Conservation (phyloP, 2,888 invertebrate genomes). For the Tuta absoluta region DNA sequence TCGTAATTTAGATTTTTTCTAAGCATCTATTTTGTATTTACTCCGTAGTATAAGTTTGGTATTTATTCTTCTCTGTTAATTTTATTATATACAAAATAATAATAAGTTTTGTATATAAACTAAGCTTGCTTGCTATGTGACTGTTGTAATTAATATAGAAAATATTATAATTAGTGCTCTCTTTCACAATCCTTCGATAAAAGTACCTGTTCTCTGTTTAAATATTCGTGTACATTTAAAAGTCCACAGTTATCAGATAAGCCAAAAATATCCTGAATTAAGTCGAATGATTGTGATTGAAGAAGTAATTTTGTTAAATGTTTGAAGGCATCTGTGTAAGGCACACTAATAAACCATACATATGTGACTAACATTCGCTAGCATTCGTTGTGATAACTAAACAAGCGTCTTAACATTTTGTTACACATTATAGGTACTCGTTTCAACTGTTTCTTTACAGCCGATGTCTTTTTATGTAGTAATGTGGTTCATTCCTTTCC, state of each 20-base stretch:
- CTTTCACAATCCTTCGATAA: not conserved
- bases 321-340: constrained; percentile 68
- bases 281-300: constrained; percentile 27
- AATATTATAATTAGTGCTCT: constrained; percentile 15
- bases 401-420: constrained; percentile 52
- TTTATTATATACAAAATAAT: constrained; percentile 43
- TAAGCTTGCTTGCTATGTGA: constrained; percentile 78
- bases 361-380: constrained; percentile 76
- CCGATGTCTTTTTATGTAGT: constrained; percentile 22
- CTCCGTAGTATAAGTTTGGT: constrained; percentile 39
- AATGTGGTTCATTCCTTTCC: constrained; percentile 11
- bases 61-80: constrained; percentile 38
- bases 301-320: constrained; percentile 56
- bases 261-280: not conserved
- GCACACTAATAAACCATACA: constrained; percentile 67
- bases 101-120: constrained; percentile 72
- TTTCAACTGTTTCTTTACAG: constrained; percentile 44
- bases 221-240: too few relatives aligned
- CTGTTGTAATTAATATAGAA: constrained; percentile 72
- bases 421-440: constrained; percentile 30
- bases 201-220: not conserved
- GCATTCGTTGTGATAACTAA: constrained; percentile 64
- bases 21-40: constrained; percentile 50
- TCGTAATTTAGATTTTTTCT: constrained; percentile 40
- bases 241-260: too few relatives aligned